These are phyloP conservation scores for Drosophila ustulata DNA, from an alignment of 2,888 invertebrate genomes.

Conservation along the genomic window DNA sequence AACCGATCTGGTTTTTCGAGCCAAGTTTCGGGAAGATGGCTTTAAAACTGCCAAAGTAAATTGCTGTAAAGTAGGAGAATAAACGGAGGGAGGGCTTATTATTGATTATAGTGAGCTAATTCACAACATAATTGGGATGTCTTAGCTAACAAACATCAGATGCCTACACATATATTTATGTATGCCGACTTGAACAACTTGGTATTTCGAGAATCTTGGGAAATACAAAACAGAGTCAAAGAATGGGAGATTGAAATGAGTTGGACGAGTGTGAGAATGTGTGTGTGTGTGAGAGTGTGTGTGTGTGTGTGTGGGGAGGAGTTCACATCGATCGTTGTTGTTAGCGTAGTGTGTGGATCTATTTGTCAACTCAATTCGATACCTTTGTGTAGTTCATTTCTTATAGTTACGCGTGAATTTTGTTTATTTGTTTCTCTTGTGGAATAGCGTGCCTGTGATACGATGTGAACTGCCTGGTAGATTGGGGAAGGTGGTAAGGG, in stretches of 20 bases:
- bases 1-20: no score
- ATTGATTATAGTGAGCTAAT: not conserved
- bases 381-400: constrained; percentile 9
- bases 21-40: no score
- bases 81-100: no score
- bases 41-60: not conserved
- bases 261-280: not conserved
- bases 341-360: constrained; percentile 52
- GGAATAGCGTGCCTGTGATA: constrained; percentile 85
- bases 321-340: constrained; percentile 78
- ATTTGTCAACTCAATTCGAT: constrained; percentile 2
- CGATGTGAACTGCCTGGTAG: constrained; percentile 81
- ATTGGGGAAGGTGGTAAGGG: not conserved
- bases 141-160: not conserved
- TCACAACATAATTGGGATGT: not conserved
- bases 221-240: not conserved
- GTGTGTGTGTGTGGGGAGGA: not conserved
- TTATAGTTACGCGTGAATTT: constrained; percentile 46
- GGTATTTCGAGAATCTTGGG: not conserved
- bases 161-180: constrained; percentile 6
- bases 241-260: not conserved
- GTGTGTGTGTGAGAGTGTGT: not conserved
- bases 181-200: constrained; percentile 13
- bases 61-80: not conserved
- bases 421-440: constrained; percentile 27